Percentiles rank a stretch among this genome's conserved stretches.
Evolutionary conservation across 2,797 vertebrate genomes (phyloP).

Genomic region (Geotrypetes seraphini): DNA sequence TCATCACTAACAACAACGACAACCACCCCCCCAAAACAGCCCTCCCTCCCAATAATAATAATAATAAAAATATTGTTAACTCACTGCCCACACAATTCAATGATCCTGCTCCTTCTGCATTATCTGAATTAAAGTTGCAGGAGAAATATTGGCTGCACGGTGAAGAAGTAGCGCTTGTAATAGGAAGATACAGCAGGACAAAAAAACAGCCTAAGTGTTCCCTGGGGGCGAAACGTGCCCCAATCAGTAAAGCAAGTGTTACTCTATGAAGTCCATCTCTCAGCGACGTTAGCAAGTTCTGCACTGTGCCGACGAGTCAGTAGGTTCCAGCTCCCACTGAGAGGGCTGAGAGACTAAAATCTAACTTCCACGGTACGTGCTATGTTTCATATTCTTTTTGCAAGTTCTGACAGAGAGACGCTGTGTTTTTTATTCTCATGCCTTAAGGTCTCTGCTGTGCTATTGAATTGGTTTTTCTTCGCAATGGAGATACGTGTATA

Average conservation of each 20-base stretch:
- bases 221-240: conserved; percentile 4
- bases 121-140: conserved; percentile 5
- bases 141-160: conserved; percentile 8
- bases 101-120: background rate
- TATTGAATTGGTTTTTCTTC: too few relatives aligned
- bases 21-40: too few relatives aligned
- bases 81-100: too few relatives aligned
- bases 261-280: conserved; percentile 16
- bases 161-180: conserved; percentile 1
- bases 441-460: too few relatives aligned
- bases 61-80: too few relatives aligned
- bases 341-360: too few relatives aligned
- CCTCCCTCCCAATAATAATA: too few relatives aligned
- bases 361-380: too few relatives aligned
- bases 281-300: conserved; percentile 9
- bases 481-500: too few relatives aligned
- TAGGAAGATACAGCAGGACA: background rate
- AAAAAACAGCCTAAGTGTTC: conserved; percentile 15
- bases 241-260: conserved; percentile 1
- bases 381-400: too few relatives aligned
- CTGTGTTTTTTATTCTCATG: too few relatives aligned
- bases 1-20: too few relatives aligned
- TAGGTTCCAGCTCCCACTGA: conserved; percentile 4
- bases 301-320: conserved; percentile 19
- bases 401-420: conserved; percentile 2